Conservation (phyloP, 1,140 invertebrate genomes). For the Oryzaephilus surinamensis region DNA sequence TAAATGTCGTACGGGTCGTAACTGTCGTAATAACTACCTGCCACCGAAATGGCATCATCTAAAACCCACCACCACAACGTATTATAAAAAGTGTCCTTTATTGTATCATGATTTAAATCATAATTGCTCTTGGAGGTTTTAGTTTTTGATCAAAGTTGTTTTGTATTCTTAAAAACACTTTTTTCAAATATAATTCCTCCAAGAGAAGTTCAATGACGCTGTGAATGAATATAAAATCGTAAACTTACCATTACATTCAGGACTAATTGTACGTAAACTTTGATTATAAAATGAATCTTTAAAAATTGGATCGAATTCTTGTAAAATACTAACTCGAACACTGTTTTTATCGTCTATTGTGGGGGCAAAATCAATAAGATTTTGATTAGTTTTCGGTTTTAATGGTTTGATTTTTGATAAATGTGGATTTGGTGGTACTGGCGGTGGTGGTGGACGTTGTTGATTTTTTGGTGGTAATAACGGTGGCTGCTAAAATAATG, state of each 20-base stretch:
- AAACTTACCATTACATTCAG: slow-evolving; percentile 28
- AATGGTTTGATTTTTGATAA: background rate
- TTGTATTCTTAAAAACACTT: too few species aligned
- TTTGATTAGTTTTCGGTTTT: slow-evolving; percentile 22
- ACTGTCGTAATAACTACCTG: slow-evolving; percentile 68
- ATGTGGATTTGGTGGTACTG: slow-evolving; percentile 10
- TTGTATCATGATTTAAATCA: background rate
- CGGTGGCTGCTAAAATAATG: too few species aligned
- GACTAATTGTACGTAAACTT: slow-evolving; percentile 26
- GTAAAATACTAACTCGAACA: slow-evolving; percentile 66
- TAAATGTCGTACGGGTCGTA: slow-evolving; percentile 80
- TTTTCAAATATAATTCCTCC: too few species aligned
- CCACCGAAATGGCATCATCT: slow-evolving; percentile 43
- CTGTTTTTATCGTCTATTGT: slow-evolving; percentile 39
- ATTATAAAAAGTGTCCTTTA: background rate
- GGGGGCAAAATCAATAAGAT: slow-evolving; percentile 42
- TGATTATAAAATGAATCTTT: slow-evolving; percentile 42
- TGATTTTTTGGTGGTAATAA: slow-evolving; percentile 32
- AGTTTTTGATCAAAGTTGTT: too few species aligned
- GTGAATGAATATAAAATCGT: background rate
- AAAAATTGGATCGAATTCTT: slow-evolving; percentile 74
- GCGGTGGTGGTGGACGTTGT: slow-evolving; percentile 24
- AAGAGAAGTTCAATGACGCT: background rate
- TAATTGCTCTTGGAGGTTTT: background rate
- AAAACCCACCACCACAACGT: slow-evolving; percentile 9